Base-by-base conservation (phyloP, 2,113 vertebrate species). In the Caretta caretta region DNA sequence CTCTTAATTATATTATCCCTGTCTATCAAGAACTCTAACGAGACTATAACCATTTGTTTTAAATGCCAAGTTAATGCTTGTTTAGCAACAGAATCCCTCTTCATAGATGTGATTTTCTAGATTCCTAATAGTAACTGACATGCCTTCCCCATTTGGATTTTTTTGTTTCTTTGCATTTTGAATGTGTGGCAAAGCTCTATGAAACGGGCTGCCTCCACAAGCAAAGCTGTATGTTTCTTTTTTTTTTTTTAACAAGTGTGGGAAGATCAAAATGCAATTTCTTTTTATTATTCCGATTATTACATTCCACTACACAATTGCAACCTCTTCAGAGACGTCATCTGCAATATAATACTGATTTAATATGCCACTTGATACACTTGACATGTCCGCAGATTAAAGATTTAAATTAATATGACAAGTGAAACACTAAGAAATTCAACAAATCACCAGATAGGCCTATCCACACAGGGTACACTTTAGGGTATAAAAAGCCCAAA, bases 381-480 rank as follows among this genome's bases (percentile, higher is more conserved):
- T 2, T 91, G 93, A 54, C 92, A 95, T 9, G 5, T 95, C 54
- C 83, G 87, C 84, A 97, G 94, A 97, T 96, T 98, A 97, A 97
- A 97, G 90, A 98, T 93, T 97, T 94, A 98, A 98, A 97, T 97
- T 97, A 97, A 93, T 97, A 97, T 94, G 76, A 90, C 92, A 97
- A 96, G 91, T 88, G 83, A 95, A 97, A 95, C 48, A 90, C 76
- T 95, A 95, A 91, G 76, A 97, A 96, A 95, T 96, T 93, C 51
- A 94, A 95, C 80, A 96, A 96, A 95, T 84, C 59, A 93, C 35
- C 80, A 89, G 53, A 91, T 31, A 89, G 29, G 54, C 38, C 90
- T 94, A 96, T 92, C 35, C 85, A 90, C n/a, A 83, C 29, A 89
- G 62, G n/a, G 62, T 90, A 78, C 31, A 72, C 62, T 90, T 96